Percentiles rank a stretch among this genome's conserved stretches.
These are phyloP conservation scores for Operophtera brumata DNA, from an alignment of 2,888 invertebrate genomes.

Conservation along the genomic window DNA sequence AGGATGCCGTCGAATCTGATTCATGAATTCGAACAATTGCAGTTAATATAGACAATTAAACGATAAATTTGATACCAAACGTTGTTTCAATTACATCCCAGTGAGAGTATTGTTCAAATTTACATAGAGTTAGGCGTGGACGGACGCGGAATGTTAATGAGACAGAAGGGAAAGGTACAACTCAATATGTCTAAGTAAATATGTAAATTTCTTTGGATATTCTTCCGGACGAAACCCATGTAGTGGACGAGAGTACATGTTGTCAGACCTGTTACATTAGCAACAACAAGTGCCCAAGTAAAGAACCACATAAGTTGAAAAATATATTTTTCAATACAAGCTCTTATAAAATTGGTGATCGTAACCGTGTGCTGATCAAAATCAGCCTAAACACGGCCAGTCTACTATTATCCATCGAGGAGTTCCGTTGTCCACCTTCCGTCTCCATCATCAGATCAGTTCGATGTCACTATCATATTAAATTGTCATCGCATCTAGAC, in stretches of 20 bases:
- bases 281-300: too few species aligned
- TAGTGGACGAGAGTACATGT: neutral
- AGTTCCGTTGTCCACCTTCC: too few species aligned
- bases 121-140: conserved; percentile 35
- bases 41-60: conserved; percentile 22
- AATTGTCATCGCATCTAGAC: too few species aligned
- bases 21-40: conserved; percentile 10
- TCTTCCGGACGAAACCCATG: neutral
- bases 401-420: too few species aligned
- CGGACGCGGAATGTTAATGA: conserved; percentile 28
- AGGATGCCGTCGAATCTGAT: neutral
- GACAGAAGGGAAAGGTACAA: conserved; percentile 14
- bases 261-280: too few species aligned
- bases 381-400: too few species aligned
- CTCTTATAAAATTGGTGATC: too few species aligned
- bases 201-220: conserved; percentile 6
- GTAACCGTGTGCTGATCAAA: too few species aligned
- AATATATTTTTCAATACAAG: too few species aligned
- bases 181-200: conserved; percentile 28
- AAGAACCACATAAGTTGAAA: too few species aligned
- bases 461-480: too few species aligned
- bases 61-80: conserved; percentile 22
- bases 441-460: too few species aligned
- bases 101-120: conserved; percentile 38
- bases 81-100: conserved; percentile 33